Evolutionary conservation across 2,888 invertebrate genomes (phyloP).

Genomic region (Gari tellinella): DNA sequence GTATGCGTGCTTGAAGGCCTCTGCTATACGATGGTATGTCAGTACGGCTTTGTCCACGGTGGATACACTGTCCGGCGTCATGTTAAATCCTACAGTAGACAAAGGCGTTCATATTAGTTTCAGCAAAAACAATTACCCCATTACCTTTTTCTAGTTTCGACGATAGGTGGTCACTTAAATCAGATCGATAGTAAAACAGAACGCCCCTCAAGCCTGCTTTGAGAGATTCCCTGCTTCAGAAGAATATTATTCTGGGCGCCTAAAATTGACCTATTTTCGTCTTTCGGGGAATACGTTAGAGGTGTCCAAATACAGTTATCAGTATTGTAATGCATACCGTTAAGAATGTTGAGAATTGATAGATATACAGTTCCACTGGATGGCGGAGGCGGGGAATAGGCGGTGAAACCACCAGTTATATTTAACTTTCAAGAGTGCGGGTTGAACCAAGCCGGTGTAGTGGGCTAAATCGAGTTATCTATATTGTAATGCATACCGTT

Average conservation of each 20-base stretch:
- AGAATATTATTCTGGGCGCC: too few relatives aligned
- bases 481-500: constrained; percentile 65
- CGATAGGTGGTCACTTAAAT: too few relatives aligned
- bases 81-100: constrained; percentile 71
- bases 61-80: constrained; percentile 61
- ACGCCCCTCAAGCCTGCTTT: too few relatives aligned
- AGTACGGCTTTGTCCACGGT: constrained; percentile 60
- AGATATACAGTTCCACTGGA: constrained; percentile 76
- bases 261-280: too few relatives aligned
- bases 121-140: too few relatives aligned
- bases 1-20: constrained; percentile 96
- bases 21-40: constrained; percentile 93
- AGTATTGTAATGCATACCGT: too few relatives aligned
- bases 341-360: constrained; percentile 77
- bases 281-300: too few relatives aligned
- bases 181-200: too few relatives aligned
- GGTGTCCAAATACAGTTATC: too few relatives aligned
- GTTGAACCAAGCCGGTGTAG: constrained; percentile 59
- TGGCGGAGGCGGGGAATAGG: constrained; percentile 74
- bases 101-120: too few relatives aligned
- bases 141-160: too few relatives aligned
- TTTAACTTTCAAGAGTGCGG: constrained; percentile 55
- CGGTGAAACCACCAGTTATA: constrained; percentile 55
- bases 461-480: constrained; percentile 66
- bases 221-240: too few relatives aligned